Base-by-base conservation (phyloP, 2,888 invertebrate genomes). In the Leucoma salicis region DNA sequence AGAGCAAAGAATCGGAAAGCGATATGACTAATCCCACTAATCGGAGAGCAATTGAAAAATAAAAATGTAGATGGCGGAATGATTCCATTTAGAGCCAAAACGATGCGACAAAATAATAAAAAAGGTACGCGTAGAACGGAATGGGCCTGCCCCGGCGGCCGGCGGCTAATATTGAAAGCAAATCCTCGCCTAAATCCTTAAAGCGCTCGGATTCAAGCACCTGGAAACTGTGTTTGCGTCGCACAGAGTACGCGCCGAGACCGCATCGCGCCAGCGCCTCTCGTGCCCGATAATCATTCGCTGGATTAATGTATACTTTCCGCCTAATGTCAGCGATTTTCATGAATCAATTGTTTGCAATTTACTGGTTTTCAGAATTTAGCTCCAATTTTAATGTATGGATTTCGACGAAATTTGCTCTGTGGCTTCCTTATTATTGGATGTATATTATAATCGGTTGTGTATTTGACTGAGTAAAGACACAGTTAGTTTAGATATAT, bases 61-160 rank as follows among this genome's bases (percentile, higher is more conserved):
- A 90, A 90, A 90, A 90, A 90, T 87, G 90, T 86, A 90, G 90
- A 90, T 88, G 82, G 86, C 81, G 74, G 83, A 89, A 88, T 89
- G 82, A 88, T 88, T 89, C 88, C 88, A 85, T 87, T 89, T 85
- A 75, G 86, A 81, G 81, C 83, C 87, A 84, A 87, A 89, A 89
- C 89, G 89, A 88, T 82, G 89, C 89, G 89, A 86, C 87, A 84
- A 88, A 89, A 89, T 89, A 89, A 88, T 86, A 89, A 89, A 89
- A 87, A 89, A 84, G 81, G 81, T 76, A 70, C 72, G 71, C 70
- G 71, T 66, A 82, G 80, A 81, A 78, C 82, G 78, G 81, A 78
- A 78, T 74, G 82, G 72, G 74, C 69, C 69, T 78, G 74, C 72
- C 74, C 72, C 79, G 79, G 75, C 73, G 81, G 78, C 80, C 82